Conservation (phyloP, 1,140 invertebrate species). For the Hetaerina americana region DNA sequence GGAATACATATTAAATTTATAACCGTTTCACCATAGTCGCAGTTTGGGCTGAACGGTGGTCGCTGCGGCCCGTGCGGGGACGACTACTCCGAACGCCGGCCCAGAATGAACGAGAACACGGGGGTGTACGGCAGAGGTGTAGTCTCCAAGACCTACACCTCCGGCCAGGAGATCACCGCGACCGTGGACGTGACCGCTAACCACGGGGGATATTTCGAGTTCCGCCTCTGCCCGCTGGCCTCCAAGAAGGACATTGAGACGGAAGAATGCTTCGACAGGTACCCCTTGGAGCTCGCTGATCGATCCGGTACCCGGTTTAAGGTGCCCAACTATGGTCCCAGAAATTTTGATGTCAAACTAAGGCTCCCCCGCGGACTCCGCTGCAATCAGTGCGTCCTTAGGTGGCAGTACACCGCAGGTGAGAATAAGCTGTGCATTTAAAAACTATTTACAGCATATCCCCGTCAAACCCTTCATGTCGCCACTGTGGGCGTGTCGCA, state of each 20-base stretch:
- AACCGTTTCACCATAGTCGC: neutral
- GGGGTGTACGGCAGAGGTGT: constrained; percentile 34
- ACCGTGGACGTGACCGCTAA: constrained; percentile 35
- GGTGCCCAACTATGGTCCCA: constrained; percentile 15
- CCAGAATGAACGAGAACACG: constrained; percentile 39
- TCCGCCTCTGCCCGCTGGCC: constrained; percentile 34
- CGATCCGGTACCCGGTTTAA: constrained; percentile 13
- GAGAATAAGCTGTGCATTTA: no score
- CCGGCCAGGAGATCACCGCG: constrained; percentile 25
- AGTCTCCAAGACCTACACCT: constrained; percentile 27
- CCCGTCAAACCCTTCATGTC: no score
- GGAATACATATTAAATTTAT: no score
- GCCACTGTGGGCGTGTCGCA: no score
- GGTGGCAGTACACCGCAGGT: constrained; percentile 18
- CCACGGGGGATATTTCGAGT: constrained; percentile 40
- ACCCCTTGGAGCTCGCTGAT: constrained; percentile 1
- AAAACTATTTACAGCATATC: no score
- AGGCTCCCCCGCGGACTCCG: constrained; percentile 15
- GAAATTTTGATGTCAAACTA: neutral
- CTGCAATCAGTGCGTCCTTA: constrained; percentile 18
- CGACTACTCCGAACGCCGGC: constrained; percentile 22
- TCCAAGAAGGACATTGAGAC: neutral
- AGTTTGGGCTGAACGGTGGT: constrained; percentile 21
- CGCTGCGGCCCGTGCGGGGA: constrained; percentile 31
- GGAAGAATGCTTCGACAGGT: neutral